phyloP scores from a whole-genome alignment of 2,888 invertebrate species.

The Acanthoscelides obtectus region DNA sequence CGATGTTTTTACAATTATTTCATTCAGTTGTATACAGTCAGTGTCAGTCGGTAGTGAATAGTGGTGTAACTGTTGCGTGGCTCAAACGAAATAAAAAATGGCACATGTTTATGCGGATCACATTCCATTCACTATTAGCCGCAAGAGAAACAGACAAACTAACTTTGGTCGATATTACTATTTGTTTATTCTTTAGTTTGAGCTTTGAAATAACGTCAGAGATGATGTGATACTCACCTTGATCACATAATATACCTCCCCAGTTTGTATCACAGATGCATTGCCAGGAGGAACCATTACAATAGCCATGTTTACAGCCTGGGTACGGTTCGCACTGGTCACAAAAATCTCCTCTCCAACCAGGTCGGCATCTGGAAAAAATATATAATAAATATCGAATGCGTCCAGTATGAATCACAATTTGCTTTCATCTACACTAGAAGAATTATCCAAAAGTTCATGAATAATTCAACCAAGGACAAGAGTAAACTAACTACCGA shows the following conservation, averaged over 20 bases:
- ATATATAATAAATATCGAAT: slow-evolving; percentile 6
- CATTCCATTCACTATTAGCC: too few relatives aligned
- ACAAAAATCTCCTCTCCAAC: slow-evolving; percentile 90
- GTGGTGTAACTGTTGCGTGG: too few relatives aligned
- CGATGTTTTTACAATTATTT: too few relatives aligned
- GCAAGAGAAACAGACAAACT: too few relatives aligned
- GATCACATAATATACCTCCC: slow-evolving; percentile 97
- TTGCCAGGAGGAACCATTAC: slow-evolving; percentile 90
- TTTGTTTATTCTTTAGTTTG: too few relatives aligned
- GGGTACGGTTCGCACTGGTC: slow-evolving; percentile 93
- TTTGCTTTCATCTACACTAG: not conserved
- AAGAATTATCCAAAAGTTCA: not conserved
- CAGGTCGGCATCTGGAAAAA: slow-evolving; percentile 74
- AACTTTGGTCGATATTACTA: too few relatives aligned
- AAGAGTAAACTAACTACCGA: not conserved
- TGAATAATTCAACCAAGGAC: not conserved
- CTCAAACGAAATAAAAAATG: too few relatives aligned
- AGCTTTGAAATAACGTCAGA: too few relatives aligned
- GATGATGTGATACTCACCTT: slow-evolving; percentile 61
- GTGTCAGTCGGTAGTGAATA: too few relatives aligned
- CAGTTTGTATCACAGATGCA: slow-evolving; percentile 97
- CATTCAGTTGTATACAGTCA: too few relatives aligned
- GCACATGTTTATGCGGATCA: too few relatives aligned
- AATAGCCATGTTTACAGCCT: slow-evolving; percentile 94
- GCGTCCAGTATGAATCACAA: not conserved